Percentiles rank a stretch among this genome's conserved stretches.
phyloP scores from a whole-genome alignment of 2,113 vertebrate genomes.

The Hoplias malabaricus region DNA sequence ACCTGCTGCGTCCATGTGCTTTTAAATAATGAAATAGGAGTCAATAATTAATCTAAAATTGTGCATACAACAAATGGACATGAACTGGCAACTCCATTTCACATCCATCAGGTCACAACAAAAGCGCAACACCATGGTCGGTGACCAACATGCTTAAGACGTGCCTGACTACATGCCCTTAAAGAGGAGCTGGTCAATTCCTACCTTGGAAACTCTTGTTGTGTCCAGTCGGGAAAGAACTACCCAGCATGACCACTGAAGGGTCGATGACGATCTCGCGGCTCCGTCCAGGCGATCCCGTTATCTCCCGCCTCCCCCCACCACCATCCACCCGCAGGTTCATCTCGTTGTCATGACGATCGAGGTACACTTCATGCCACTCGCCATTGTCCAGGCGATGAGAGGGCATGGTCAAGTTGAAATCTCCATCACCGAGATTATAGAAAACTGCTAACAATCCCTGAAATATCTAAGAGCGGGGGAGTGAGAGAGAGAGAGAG shows the following conservation, averaged over 20 bases:
- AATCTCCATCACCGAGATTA: conserved; percentile 87
- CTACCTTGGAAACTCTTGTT: conserved; percentile 86
- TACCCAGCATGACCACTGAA: conserved; percentile 79
- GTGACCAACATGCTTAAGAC: background rate
- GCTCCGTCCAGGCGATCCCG: conserved; percentile 71
- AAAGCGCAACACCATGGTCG: background rate
- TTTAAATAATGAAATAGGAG: too few relatives aligned
- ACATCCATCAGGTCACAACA: too few relatives aligned
- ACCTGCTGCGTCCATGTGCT: too few relatives aligned
- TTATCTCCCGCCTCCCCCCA: conserved; percentile 79
- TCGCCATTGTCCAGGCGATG: conserved; percentile 86
- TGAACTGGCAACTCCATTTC: too few relatives aligned
- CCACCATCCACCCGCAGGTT: conserved; percentile 81
- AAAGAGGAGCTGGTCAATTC: background rate
- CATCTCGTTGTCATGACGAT: conserved; percentile 85
- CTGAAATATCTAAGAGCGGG: conserved; percentile 71
- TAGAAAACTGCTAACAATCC: conserved; percentile 81
- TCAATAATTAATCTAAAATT: too few relatives aligned
- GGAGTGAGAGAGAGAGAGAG: background rate
- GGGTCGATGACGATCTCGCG: conserved; percentile 84
- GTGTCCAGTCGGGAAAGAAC: conserved; percentile 69
- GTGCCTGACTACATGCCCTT: background rate
- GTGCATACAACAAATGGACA: too few relatives aligned
- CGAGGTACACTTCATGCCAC: conserved; percentile 82
- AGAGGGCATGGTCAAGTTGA: conserved; percentile 77